Conservation (phyloP, 2,113 vertebrate species). For the Sphyrna mokarran region DNA sequence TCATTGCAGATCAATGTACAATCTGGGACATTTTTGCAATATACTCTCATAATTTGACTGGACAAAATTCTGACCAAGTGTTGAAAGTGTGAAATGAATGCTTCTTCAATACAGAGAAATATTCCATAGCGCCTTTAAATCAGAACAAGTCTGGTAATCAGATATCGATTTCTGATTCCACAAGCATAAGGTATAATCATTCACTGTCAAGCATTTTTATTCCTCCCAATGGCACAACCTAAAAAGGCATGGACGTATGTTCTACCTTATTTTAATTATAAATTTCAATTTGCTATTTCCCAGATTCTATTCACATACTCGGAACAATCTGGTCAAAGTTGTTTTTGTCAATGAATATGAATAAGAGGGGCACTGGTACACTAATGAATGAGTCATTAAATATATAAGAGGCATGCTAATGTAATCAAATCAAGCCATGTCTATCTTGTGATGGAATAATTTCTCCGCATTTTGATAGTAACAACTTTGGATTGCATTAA, state of each 20-base stretch:
- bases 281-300: background rate
- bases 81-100: background rate
- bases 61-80: background rate
- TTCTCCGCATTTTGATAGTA: too few species aligned
- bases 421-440: too few species aligned
- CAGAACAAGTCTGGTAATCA: background rate
- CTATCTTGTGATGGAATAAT: too few species aligned
- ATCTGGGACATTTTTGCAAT: background rate
- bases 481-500: background rate
- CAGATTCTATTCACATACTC: background rate
- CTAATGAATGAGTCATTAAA: background rate
- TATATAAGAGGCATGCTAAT: too few species aligned
- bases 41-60: background rate
- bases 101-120: background rate
- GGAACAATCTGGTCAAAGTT: background rate
- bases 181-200: background rate
- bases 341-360: background rate
- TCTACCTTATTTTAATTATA: background rate
- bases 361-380: background rate
- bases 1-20: background rate
- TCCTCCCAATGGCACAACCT: background rate
- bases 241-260: background rate
- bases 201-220: background rate
- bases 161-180: background rate
- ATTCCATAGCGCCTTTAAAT: background rate